These are phyloP conservation scores for Buathra laborator DNA, from an alignment of 2,888 invertebrate genomes.

Conservation along the genomic window DNA sequence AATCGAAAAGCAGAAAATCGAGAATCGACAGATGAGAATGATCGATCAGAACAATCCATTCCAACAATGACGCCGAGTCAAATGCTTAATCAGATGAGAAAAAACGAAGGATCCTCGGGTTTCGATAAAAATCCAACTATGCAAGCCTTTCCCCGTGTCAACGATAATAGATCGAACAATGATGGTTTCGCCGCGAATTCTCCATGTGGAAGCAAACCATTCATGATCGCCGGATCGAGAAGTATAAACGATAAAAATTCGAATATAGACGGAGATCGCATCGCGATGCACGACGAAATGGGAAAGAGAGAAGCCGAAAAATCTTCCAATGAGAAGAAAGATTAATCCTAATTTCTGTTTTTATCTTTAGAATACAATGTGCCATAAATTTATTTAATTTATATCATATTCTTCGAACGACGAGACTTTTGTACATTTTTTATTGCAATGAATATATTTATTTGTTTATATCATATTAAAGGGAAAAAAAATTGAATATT, in stretches of 20 bases:
- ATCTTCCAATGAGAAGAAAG: not conserved
- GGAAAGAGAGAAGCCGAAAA: conserved; percentile 26
- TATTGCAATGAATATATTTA: not conserved
- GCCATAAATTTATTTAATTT: not conserved
- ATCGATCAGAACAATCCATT: not conserved
- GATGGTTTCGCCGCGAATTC: conserved; percentile 18
- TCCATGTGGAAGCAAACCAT: conserved; percentile 32
- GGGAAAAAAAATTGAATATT: too few species aligned
- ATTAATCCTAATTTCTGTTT: not conserved
- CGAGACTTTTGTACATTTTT: not conserved
- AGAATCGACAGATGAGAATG: conserved; percentile 11
- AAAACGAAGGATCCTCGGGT: not conserved
- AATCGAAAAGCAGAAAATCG: too few species aligned
- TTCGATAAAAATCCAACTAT: conserved; percentile 3
- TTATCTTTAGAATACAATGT: not conserved
- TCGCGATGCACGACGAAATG: conserved; percentile 12
- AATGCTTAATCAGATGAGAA: conserved; percentile 55
- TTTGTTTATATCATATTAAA: too few species aligned
- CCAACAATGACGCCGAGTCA: not conserved
- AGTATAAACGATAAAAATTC: not conserved
- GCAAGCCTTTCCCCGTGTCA: conserved; percentile 37
- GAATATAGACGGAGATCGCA: not conserved
- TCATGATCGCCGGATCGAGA: conserved; percentile 3
- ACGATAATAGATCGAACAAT: conserved; percentile 15
- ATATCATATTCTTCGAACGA: not conserved